A percentile compares a stretch with the other conserved stretches of the same genome.
Evolutionary conservation across 2,797 vertebrate species (phyloP).

Genomic region (Cynopterus sphinx): DNA sequence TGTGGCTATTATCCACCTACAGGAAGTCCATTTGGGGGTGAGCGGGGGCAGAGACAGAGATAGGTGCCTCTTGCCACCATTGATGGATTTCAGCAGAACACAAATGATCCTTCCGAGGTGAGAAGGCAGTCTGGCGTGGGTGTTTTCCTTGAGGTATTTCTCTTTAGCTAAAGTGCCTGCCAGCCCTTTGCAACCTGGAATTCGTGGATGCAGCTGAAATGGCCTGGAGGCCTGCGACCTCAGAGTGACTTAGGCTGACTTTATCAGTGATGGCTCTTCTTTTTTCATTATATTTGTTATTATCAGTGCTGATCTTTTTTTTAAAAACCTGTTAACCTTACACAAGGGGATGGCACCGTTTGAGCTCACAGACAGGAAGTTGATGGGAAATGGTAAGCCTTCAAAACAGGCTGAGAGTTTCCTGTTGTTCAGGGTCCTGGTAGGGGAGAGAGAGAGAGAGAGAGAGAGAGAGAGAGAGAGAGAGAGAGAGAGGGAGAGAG

Average conservation of each 20-base stretch:
- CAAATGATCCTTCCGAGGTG: neutral
- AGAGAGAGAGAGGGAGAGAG: neutral
- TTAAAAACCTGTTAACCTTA: constrained; percentile 23
- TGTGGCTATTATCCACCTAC: fast-evolving
- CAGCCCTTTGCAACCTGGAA: neutral
- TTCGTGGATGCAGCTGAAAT: neutral
- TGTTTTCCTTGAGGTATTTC: neutral
- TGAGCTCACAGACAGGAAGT: neutral
- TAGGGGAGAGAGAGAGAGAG: neutral
- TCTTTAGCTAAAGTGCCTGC: neutral
- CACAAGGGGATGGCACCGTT: neutral
- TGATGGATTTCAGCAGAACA: neutral
- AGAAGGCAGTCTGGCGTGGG: neutral
- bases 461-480: neutral
- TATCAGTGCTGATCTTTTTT: neutral
- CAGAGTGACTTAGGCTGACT: neutral
- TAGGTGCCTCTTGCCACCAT: fast-evolving
- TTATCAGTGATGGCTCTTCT: neutral
- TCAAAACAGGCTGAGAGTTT: neutral
- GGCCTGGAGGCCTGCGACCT: neutral
- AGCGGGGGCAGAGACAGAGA: neutral
- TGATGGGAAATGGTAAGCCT: neutral
- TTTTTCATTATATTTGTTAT: constrained; percentile 30
- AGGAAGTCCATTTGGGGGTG: neutral
- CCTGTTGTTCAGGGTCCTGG: neutral